A percentile compares a stretch with the other conserved stretches of the same genome.
Conservation (phyloP, 1,140 invertebrate species). For the Microplitis mediator region DNA sequence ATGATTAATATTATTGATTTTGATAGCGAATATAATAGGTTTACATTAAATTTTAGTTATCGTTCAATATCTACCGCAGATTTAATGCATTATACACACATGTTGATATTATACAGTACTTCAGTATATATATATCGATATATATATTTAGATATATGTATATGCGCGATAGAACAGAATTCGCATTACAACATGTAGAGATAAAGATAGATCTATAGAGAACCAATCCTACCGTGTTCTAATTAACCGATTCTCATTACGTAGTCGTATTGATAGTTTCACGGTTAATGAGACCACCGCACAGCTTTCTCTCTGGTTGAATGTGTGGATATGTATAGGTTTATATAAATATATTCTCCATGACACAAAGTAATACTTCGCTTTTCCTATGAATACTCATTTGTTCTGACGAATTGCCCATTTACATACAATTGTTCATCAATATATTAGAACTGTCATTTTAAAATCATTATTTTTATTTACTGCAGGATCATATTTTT, state of each 20-base stretch:
- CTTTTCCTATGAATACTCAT: constrained; percentile 1
- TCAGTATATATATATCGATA: neutral
- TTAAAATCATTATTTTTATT: neutral
- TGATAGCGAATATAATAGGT: neutral
- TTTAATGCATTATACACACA: constrained; percentile 7
- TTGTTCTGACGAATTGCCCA: neutral
- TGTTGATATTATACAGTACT: constrained; percentile 1
- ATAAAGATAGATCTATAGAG: neutral
- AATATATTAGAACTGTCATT: neutral
- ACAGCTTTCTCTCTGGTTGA: constrained; percentile 2
- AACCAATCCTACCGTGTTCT: constrained; percentile 35
- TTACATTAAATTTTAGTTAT: neutral
- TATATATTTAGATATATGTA: constrained; percentile 28
- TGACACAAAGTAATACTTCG: neutral
- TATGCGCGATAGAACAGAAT: neutral
- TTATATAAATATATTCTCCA: neutral
- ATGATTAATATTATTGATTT: neutral
- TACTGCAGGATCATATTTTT: neutral
- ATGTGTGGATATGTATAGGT: neutral
- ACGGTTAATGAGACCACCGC: constrained; percentile 58
- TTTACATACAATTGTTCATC: neutral
- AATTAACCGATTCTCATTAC: constrained; percentile 60
- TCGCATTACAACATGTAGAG: neutral
- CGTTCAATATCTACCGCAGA: neutral
- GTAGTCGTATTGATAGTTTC: constrained; percentile 45